Percentiles rank a stretch among this genome's conserved stretches.
phyloP scores from a whole-genome alignment of 2,888 invertebrate genomes.

The Timandra comae region DNA sequence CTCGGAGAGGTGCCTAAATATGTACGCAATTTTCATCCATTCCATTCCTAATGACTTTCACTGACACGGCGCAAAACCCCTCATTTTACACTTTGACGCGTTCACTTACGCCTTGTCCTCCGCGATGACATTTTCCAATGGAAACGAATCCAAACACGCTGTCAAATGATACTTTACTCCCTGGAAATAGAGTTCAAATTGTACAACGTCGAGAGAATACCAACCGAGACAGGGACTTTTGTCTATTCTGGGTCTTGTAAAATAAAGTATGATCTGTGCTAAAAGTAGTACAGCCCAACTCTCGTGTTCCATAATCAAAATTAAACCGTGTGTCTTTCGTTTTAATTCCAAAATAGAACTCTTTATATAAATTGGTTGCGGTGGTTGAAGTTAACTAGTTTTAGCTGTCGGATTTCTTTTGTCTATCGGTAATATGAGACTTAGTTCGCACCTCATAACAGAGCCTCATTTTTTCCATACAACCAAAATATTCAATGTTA shows the following conservation, averaged over 20 bases:
- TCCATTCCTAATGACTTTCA: conserved; percentile 75
- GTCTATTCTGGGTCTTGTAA: conserved; percentile 69
- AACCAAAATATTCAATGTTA: conserved; percentile 51
- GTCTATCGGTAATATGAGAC: conserved; percentile 58
- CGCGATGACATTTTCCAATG: conserved; percentile 69
- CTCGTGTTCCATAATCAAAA: conserved; percentile 26
- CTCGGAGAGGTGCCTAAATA: conserved; percentile 65
- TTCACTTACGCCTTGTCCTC: conserved; percentile 71
- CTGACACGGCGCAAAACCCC: conserved; percentile 73
- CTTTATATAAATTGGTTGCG: conserved; percentile 23
- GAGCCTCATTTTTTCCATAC: conserved; percentile 62
- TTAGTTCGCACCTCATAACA: conserved; percentile 67
- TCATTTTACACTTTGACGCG: conserved; percentile 77
- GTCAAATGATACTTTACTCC: conserved; percentile 32
- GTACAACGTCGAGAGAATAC: conserved; percentile 20
- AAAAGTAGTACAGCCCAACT: conserved; percentile 41
- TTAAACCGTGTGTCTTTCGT: conserved; percentile 27
- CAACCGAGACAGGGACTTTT: conserved; percentile 60
- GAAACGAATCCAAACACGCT: conserved; percentile 39
- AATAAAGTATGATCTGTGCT: conserved; percentile 56
- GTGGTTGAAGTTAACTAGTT: conserved; percentile 49
- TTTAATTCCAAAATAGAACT: conserved; percentile 34
- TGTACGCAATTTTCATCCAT: conserved; percentile 74
- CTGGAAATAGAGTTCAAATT: conserved; percentile 47
- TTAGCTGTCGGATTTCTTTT: conserved; percentile 51